These are phyloP conservation scores for Apostichopus leukothele DNA, from an alignment of 53 echinoderm and acorn worm genomes.

Conservation along the genomic window DNA sequence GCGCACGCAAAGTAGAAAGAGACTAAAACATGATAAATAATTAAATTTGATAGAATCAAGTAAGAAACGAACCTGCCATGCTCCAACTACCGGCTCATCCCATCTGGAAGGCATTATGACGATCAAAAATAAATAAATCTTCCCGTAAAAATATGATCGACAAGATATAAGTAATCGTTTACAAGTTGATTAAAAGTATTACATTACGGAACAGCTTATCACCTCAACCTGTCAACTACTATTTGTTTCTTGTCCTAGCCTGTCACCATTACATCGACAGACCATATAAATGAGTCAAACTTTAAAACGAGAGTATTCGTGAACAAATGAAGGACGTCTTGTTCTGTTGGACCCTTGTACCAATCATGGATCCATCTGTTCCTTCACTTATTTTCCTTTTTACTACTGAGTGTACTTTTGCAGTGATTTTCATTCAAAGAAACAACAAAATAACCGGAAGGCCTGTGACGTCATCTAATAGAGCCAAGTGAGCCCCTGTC, in stretches of 20 bases:
- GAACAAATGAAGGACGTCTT: not conserved
- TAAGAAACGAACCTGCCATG: conserved; percentile 23
- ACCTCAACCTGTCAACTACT: no score
- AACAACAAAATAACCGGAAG: conserved; percentile 27
- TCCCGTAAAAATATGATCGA: no score
- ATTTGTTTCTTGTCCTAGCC: no score
- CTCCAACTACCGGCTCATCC: not conserved
- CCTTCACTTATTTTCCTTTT: not conserved
- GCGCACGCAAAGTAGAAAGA: no score
- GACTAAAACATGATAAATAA: no score
- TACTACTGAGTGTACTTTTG: not conserved
- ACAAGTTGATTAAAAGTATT: no score
- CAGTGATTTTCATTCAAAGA: not conserved
- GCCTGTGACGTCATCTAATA: conserved; percentile 1
- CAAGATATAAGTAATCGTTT: no score
- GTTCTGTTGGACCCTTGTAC: not conserved
- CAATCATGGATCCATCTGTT: not conserved
- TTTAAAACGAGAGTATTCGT: not conserved
- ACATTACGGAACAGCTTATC: no score
- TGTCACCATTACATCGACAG: not conserved
- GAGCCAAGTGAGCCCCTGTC: not conserved
- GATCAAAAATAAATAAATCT: not conserved
- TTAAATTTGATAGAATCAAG: no score
- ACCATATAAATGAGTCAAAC: not conserved
- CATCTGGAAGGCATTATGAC: conserved; percentile 1